Conservation (phyloP, 30 jellyfish, hydroid and myxozoan species). For the Pelagia noctiluca region DNA sequence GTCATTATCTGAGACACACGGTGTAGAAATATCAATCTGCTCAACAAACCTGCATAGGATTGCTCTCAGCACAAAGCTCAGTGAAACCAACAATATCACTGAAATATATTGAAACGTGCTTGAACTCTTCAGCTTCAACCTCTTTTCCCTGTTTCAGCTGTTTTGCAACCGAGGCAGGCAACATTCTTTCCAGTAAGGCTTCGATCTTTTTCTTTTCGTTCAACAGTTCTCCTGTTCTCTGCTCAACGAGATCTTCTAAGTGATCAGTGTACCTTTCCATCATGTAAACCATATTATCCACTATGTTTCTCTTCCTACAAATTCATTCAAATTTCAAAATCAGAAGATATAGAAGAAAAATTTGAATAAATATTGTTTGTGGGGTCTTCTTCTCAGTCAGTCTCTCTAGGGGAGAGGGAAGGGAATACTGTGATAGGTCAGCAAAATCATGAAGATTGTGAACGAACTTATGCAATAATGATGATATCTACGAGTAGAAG, state of each 20-base stretch:
- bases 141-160: slow-evolving; percentile 92
- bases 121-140: slow-evolving; percentile 94
- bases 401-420: no score
- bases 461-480: no score
- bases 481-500: no score
- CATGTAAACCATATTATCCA: slow-evolving; percentile 94
- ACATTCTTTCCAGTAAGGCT: slow-evolving; percentile 92
- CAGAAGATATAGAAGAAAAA: no score
- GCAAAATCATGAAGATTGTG: no score
- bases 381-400: no score
- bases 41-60: slow-evolving; percentile 88
- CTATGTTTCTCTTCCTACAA: slow-evolving; percentile 81
- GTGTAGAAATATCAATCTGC: neutral
- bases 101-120: slow-evolving; percentile 90
- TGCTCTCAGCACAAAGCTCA: slow-evolving; percentile 78
- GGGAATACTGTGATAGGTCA: no score
- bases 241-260: slow-evolving; percentile 90
- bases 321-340: no score
- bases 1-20: neutral
- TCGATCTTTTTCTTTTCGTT: slow-evolving; percentile 90
- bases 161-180: slow-evolving; percentile 90
- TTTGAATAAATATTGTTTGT: no score
- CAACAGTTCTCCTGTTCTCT: slow-evolving; percentile 81
- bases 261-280: slow-evolving; percentile 91
- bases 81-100: slow-evolving; percentile 98